Base-by-base conservation (phyloP, 2,888 invertebrate genomes). In the Dyspetes luteomarginatus region DNA sequence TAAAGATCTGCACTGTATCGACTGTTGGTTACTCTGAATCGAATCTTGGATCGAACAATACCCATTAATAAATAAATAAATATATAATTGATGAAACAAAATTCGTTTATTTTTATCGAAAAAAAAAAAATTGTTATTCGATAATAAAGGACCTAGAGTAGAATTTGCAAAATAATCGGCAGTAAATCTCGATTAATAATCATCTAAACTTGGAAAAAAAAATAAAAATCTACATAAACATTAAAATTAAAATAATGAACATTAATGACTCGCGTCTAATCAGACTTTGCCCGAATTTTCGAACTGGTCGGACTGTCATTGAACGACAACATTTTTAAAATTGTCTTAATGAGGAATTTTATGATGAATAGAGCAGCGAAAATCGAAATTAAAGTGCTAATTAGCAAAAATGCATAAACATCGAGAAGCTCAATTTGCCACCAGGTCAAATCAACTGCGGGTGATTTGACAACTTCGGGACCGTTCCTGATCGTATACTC, bases 401-500 rank as follows among this genome's bases (percentile, higher is more conserved):
- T 9, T 12, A 82, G 4, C 12, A 62, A 55, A 73, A 62, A 78
- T 60, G 15, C 79, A 68, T 86, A 84, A 19, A 88, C 83, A 45
- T 87, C 88, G 0, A 87, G 62, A 19, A 84, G 80, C 2, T 73
- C 79, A 4, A 83, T 41, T 77, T 88, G 85, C 88, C 88, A 88
- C 87, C 87, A 87, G 1, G 67, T 19, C 26, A 87, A 69, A 30
- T 85, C 82, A 0, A 73, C 71, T 3, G 83, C 82, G 9, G 85
- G 86, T 4, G 87, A 86, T 83, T 62, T 82, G 5, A 88, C 26
- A 1, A 72, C 48, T 9, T 83, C 58, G n/a, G 78, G 73, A 3
- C 84, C 85, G 69, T 87, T 83, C 69, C 85, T 82, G 12, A 86
- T 52, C 7, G 84, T 82, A 68, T 86, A 88, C 62, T 88, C 87